phyloP scores from a whole-genome alignment of 2,888 invertebrate species.

The Scaptomyza parva region DNA sequence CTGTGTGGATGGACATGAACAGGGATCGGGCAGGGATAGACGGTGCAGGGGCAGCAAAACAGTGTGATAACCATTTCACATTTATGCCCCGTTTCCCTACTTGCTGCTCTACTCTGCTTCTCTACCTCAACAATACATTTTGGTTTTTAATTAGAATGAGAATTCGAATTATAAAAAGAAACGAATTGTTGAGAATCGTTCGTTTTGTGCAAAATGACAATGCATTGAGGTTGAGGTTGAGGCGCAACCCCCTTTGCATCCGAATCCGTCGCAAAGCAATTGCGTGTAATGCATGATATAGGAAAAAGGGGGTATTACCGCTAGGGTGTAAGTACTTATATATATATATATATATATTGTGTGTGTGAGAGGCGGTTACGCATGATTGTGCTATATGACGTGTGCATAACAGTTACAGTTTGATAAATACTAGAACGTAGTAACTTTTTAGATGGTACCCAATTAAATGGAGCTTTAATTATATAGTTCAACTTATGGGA shows the following conservation, averaged over 20 bases:
- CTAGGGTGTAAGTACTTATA: constrained; percentile 7
- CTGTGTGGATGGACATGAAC: constrained; percentile 28
- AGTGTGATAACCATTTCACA: constrained; percentile 76
- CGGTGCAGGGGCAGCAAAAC: constrained; percentile 25
- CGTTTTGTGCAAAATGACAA: constrained; percentile 54
- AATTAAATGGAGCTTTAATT: constrained; percentile 39
- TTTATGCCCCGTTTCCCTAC: constrained; percentile 24
- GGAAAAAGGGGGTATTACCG: constrained; percentile 27
- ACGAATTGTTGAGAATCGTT: constrained; percentile 48
- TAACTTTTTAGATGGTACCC: constrained; percentile 14
- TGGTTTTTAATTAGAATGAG: constrained; percentile 78
- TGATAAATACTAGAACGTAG: constrained; percentile 30
- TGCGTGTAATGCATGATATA: constrained; percentile 79
- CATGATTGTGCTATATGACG: constrained; percentile 78
- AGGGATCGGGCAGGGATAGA: constrained; percentile 18
- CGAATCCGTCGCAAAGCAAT: constrained; percentile 63
- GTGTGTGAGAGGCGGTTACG: constrained; percentile 69
- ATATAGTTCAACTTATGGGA: constrained; percentile 20
- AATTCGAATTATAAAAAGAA: constrained; percentile 65
- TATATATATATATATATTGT: neutral
- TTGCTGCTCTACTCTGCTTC: constrained; percentile 35
- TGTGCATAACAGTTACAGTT: constrained; percentile 68
- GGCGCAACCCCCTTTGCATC: constrained; percentile 50
- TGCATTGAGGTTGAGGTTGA: constrained; percentile 28
- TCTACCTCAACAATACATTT: constrained; percentile 71